Percentiles rank a stretch among this genome's conserved stretches.
Evolutionary conservation across 1,140 invertebrate species (phyloP).

Genomic region (Eueides isabella): DNA sequence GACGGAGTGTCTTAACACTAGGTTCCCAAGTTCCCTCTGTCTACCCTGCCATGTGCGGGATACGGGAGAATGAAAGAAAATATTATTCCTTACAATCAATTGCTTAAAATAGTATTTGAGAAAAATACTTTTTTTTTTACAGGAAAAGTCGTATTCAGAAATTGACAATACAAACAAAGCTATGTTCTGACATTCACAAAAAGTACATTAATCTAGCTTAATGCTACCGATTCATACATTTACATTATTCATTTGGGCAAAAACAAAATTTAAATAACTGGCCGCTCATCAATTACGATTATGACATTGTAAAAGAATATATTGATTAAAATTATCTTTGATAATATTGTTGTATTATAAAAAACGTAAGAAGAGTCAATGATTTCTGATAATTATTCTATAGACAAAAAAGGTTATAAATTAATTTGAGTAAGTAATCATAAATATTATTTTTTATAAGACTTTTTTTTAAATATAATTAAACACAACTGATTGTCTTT

Average conservation of each 20-base stretch:
- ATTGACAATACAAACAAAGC: background rate
- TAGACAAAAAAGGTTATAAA: background rate
- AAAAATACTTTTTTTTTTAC: too few species aligned
- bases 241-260: background rate
- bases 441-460: background rate
- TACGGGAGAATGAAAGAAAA: too few species aligned
- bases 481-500: too few species aligned
- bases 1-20: too few species aligned
- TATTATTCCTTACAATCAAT: too few species aligned
- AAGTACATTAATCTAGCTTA: constrained; percentile 32
- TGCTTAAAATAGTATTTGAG: too few species aligned
- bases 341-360: background rate
- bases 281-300: background rate
- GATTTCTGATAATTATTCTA: background rate
- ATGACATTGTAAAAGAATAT: background rate
- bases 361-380: background rate
- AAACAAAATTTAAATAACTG: constrained; percentile 13
- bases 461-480: too few species aligned
- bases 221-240: constrained; percentile 18
- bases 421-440: too few species aligned
- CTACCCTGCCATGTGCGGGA: too few species aligned
- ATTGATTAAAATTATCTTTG: background rate
- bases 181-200: constrained; percentile 1
- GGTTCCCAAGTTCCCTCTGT: too few species aligned
- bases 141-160: background rate